Conservation (phyloP, 64 coral and sea anemone species). For the Pocillopora verrucosa region DNA sequence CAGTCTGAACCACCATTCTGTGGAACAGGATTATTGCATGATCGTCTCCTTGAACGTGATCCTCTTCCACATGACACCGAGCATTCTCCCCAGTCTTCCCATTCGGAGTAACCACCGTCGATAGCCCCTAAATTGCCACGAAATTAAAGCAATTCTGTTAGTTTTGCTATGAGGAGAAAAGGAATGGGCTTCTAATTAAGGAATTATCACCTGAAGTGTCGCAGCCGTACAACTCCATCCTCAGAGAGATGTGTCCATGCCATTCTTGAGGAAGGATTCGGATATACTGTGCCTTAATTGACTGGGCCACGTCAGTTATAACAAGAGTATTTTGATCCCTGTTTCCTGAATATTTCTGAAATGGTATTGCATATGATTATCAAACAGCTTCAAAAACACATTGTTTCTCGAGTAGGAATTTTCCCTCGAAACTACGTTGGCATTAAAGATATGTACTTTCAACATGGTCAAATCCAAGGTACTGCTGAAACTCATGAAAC, state of each 20-base stretch:
- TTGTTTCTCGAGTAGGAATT: not conserved
- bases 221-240: conserved; percentile 55
- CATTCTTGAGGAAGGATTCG: conserved; percentile 29
- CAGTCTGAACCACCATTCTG: conserved; percentile 19
- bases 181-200: not conserved
- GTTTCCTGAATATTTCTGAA: not conserved
- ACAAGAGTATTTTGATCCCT: not conserved
- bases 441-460: no score
- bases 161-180: not conserved
- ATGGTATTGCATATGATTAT: not conserved
- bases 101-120: conserved; percentile 19
- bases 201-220: not conserved
- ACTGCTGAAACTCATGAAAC: no score
- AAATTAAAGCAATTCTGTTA: not conserved
- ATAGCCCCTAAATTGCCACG: not conserved
- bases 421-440: no score
- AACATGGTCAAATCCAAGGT: no score
- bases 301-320: not conserved
- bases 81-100: conserved; percentile 15
- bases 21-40: conserved; percentile 24
- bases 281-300: conserved; percentile 20
- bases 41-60: not conserved
- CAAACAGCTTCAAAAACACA: not conserved
- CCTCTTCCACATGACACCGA: conserved; percentile 13
- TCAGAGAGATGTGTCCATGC: conserved; percentile 44